These are phyloP conservation scores for Drosophila azteca DNA, from an alignment of 1,140 invertebrate genomes.

Conservation along the genomic window DNA sequence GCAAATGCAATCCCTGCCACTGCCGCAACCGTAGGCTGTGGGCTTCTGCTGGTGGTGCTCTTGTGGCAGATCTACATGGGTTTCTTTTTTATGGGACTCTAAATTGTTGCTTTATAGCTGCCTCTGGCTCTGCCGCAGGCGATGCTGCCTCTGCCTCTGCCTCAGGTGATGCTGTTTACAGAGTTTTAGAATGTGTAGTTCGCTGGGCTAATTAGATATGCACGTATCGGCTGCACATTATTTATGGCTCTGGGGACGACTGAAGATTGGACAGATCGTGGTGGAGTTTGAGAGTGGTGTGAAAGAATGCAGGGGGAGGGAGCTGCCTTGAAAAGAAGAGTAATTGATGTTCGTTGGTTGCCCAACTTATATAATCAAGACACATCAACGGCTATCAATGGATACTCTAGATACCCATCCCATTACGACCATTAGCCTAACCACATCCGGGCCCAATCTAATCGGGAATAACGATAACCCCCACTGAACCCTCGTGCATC, in stretches of 20 bases:
- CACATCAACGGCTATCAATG: no score
- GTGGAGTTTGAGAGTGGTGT: no score
- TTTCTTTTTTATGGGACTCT: conserved; percentile 58
- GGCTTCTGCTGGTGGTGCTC: conserved; percentile 1
- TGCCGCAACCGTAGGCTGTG: background rate
- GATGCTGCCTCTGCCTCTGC: conserved; percentile 22
- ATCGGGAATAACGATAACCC: no score
- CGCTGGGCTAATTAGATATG: conserved; percentile 69
- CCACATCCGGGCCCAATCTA: no score
- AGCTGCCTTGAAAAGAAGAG: no score
- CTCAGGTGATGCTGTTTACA: background rate
- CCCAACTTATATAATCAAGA: background rate
- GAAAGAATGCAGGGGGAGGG: no score
- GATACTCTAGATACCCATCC: no score
- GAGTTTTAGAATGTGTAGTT: conserved; percentile 60
- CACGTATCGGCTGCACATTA: conserved; percentile 51
- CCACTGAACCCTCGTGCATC: no score
- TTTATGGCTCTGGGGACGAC: conserved; percentile 11
- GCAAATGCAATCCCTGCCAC: conserved; percentile 15
- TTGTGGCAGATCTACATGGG: background rate
- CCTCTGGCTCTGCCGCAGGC: conserved; percentile 23
- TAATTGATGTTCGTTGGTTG: no score
- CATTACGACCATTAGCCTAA: no score
- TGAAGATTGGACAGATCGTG: background rate
- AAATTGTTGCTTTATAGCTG: conserved; percentile 70